phyloP scores from a whole-genome alignment of 2,797 vertebrate species.

The Centroberyx gerrardi region DNA sequence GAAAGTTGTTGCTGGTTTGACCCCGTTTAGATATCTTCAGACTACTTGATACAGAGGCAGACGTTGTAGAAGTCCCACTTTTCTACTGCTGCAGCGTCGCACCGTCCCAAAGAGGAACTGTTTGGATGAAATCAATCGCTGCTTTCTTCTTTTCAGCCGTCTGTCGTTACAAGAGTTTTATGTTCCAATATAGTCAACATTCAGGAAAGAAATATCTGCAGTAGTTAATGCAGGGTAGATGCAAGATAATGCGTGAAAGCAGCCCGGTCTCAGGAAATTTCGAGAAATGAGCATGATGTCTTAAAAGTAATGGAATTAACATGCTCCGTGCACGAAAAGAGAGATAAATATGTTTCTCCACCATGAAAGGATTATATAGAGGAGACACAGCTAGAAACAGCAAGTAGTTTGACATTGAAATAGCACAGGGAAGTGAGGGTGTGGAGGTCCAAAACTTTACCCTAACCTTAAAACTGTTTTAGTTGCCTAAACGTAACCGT shows the following conservation, averaged over 20 bases:
- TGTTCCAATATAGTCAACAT: not conserved
- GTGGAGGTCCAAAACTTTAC: no score
- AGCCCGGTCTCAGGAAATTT: not conserved
- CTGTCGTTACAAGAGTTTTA: no score
- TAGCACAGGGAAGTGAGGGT: not conserved
- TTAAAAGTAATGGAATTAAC: not conserved
- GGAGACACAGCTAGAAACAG: not conserved
- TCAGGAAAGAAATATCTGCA: constrained; percentile 3
- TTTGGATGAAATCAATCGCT: not conserved
- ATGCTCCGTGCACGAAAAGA: not conserved
- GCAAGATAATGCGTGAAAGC: not conserved
- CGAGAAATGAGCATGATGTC: no score
- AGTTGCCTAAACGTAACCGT: no score
- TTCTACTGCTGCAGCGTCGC: constrained; percentile 11
- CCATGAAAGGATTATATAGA: no score
- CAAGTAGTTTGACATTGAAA: not conserved
- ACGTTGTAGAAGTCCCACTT: constrained; percentile 54
- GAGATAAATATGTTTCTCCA: not conserved
- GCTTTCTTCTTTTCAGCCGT: no score
- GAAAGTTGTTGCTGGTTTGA: constrained; percentile 43
- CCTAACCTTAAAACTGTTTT: no score
- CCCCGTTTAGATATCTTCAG: constrained; percentile 44
- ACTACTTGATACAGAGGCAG: constrained; percentile 25
- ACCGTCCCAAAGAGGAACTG: not conserved
- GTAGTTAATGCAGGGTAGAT: not conserved